These are phyloP conservation scores for Lates calcarifer DNA, from an alignment of 2,113 vertebrate genomes.

Conservation along the genomic window DNA sequence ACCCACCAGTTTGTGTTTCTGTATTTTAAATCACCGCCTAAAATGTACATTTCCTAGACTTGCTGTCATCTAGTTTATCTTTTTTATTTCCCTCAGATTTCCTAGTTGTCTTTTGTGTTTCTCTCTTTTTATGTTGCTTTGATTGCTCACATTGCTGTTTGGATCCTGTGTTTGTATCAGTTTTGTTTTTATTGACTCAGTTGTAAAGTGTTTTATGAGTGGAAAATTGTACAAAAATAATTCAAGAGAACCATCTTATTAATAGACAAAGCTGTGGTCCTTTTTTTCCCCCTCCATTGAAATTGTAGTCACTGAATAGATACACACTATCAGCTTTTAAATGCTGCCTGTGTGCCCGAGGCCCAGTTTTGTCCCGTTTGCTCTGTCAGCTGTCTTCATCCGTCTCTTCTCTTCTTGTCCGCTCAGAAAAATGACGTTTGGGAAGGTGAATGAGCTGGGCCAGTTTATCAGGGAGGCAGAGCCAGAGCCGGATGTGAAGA, in stretches of 20 bases:
- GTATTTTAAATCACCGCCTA: neutral
- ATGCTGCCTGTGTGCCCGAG: slow-evolving; percentile 5
- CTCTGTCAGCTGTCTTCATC: slow-evolving; percentile 29
- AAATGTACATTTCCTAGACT: neutral
- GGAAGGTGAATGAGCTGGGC: slow-evolving; percentile 96
- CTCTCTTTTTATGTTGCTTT: slow-evolving; percentile 16
- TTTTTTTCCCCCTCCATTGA: neutral
- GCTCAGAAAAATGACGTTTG: slow-evolving; percentile 96
- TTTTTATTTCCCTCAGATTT: neutral
- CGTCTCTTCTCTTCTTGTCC: slow-evolving; percentile 53
- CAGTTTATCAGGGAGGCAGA: slow-evolving; percentile 99
- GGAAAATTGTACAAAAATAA: slow-evolving; percentile 1
- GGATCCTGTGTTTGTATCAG: neutral
- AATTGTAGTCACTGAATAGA: slow-evolving; percentile 13
- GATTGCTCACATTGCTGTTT: neutral
- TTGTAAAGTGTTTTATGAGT: slow-evolving; percentile 23
- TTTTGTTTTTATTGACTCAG: slow-evolving; percentile 30
- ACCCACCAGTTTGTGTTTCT: neutral
- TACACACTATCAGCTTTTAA: neutral
- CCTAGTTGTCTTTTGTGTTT: neutral
- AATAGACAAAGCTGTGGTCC: slow-evolving; percentile 27
- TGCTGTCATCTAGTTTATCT: neutral
- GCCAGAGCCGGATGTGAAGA: slow-evolving; percentile 98
- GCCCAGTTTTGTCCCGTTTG: slow-evolving; percentile 29
- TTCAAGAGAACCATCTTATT: slow-evolving; percentile 8